These are phyloP conservation scores for Mus spretus DNA, from an alignment of 2,797 vertebrate species.

Conservation along the genomic window DNA sequence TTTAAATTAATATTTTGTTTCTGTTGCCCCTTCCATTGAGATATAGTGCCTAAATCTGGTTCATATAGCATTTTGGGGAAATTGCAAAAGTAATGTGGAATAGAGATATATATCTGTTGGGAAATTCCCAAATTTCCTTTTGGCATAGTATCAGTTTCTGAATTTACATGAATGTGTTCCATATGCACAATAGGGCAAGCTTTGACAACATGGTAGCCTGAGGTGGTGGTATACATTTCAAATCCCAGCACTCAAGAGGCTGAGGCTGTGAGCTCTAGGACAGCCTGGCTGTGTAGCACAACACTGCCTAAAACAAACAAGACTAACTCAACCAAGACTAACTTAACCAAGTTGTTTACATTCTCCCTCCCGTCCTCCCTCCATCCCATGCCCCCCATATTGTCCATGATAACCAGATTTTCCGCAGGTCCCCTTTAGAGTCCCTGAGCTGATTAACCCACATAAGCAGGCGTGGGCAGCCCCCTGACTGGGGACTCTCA, in stretches of 20 bases:
- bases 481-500: not conserved
- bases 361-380: not conserved
- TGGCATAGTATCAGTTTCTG: not conserved
- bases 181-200: not conserved
- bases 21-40: not conserved
- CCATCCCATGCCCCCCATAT: too few relatives aligned
- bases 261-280: not conserved
- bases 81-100: conserved; percentile 7
- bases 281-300: not conserved
- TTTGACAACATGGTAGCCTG: not conserved
- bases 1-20: not conserved
- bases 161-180: not conserved
- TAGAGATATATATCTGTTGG: conserved; percentile 2
- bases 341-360: not conserved
- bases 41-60: not conserved
- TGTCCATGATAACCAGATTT: not conserved
- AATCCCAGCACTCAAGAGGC: not conserved
- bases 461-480: not conserved
- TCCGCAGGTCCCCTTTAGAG: not conserved
- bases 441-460: not conserved
- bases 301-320: not conserved
- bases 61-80: not conserved
- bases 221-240: too few relatives aligned
- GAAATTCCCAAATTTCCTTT: conserved; percentile 17
- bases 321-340: not conserved